Evolutionary conservation across 2,113 vertebrate genomes (phyloP), one percentile per base, ranked within the genome.

Genomic region (Hucho hucho): DNA sequence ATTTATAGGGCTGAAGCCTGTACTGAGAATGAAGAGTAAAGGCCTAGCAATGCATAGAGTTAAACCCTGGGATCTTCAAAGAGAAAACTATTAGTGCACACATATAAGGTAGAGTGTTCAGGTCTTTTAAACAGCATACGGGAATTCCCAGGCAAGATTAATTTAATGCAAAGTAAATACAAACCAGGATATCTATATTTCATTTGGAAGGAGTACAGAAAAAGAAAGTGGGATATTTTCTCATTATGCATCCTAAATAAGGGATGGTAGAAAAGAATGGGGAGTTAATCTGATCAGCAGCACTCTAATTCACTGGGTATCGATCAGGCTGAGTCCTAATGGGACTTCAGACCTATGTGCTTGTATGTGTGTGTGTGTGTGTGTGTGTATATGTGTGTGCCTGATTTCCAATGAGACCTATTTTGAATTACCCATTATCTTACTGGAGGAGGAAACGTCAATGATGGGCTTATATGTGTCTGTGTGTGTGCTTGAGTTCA

Each of bases 201-300:
- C 92, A 94, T 92, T 95, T 93, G 93, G 93, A 94, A 89, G 87
- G 92, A 90, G 94, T 92, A 94, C 94, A 93, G 93, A 91, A 94
- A 56, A 92, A 95, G 92, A 92, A 93, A 90, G 92, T 88, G 87
- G 91, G 93, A 95, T 96, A 95, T 96, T 95, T 95, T 93, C 94
- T 96, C 94, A 94, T 95, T 92, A 84, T 94, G 93, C 93, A 93
- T 95, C 95, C 93, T 93, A 94, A 98, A 96, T 94, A 92, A 93
- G 92, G 86, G 90, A 81, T 86, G 89, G 90, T 89, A 94, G 95
- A 94, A 95, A 97, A 96, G 96, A 96, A 97, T 96, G 93, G 93
- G 95, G 95, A 97, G 96, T 96, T 97, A 97, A 97, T 97, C 95
- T 95, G 96, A 97, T 98, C 95, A 97, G 94, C 85, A 91, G 92